These are phyloP conservation scores for Phalloptychus januarius DNA, from an alignment of 2,797 vertebrate genomes.

Conservation along the genomic window DNA sequence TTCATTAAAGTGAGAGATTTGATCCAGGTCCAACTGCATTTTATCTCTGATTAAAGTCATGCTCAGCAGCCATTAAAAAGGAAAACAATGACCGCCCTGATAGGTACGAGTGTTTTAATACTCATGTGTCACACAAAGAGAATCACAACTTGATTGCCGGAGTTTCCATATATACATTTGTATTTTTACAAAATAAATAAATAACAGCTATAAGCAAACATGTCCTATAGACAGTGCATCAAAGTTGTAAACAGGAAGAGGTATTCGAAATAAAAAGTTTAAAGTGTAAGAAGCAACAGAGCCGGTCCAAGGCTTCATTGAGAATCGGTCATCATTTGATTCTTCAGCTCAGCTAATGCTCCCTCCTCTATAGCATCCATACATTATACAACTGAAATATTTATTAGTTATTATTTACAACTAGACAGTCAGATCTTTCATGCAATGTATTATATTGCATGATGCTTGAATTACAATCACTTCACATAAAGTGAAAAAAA, in stretches of 20 bases:
- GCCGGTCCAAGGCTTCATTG: neutral
- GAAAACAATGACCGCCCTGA: slow-evolving; percentile 5
- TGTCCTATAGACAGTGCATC: slow-evolving; percentile 28
- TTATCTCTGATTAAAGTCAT: slow-evolving; percentile 60
- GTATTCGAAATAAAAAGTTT: slow-evolving; percentile 32
- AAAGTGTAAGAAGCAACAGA: slow-evolving; percentile 32
- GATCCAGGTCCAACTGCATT: slow-evolving; percentile 14
- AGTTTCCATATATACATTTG: slow-evolving; percentile 50
- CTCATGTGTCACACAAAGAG: slow-evolving; percentile 51
- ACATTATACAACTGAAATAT: neutral
- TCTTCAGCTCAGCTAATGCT: neutral
- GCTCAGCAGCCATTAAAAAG: slow-evolving; percentile 2
- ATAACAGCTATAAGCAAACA: slow-evolving; percentile 11
- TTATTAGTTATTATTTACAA: neutral
- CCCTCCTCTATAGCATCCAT: neutral
- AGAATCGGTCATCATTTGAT: neutral
- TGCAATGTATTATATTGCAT: neutral
- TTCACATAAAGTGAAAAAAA: neutral
- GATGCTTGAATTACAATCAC: neutral
- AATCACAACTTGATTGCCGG: slow-evolving; percentile 41
- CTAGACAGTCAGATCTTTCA: neutral
- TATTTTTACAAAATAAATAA: slow-evolving; percentile 23
- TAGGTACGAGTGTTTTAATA: slow-evolving; percentile 59
- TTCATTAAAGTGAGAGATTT: slow-evolving; percentile 62
- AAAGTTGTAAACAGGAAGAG: slow-evolving; percentile 15